Conservation (phyloP, 2,113 vertebrate genomes). For the Mesitornis unicolor region DNA sequence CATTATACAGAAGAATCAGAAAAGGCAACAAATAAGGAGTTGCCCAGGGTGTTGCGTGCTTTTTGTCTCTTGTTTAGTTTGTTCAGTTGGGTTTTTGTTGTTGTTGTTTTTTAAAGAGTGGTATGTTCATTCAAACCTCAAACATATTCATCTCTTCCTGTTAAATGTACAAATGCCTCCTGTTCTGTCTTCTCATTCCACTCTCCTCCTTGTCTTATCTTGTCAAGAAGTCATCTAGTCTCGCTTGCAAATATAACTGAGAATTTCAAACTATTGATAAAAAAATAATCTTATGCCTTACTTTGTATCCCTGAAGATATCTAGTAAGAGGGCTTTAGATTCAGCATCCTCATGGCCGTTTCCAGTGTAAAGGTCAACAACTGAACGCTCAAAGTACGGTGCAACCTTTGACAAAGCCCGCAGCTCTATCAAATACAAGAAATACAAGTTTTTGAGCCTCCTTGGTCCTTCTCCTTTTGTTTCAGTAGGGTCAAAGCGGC, state of each 20-base stretch:
- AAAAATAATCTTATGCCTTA: constrained; percentile 55
- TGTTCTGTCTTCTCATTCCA: neutral
- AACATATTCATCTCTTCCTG: neutral
- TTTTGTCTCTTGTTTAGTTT: too few species aligned
- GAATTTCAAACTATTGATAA: neutral
- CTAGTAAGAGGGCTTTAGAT: constrained; percentile 88
- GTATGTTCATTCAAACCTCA: neutral
- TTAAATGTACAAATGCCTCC: neutral
- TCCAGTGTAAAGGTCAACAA: constrained; percentile 93
- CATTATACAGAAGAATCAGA: neutral
- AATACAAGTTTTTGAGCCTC: constrained; percentile 94
- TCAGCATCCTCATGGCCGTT: constrained; percentile 81
- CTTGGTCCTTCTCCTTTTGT: constrained; percentile 93
- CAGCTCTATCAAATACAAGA: constrained; percentile 94
- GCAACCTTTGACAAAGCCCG: constrained; percentile 92
- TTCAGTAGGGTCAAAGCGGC: constrained; percentile 85
- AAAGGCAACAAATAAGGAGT: neutral
- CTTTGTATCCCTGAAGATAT: constrained; percentile 88
- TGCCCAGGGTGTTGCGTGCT: neutral
- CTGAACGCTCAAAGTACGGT: constrained; percentile 88
- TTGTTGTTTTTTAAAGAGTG: neutral
- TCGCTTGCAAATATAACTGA: neutral
- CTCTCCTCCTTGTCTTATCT: neutral
- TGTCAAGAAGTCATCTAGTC: neutral
- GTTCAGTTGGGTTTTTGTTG: neutral